Base-by-base conservation (phyloP, 2,797 vertebrate genomes). In the Synaphobranchus kaupii region DNA sequence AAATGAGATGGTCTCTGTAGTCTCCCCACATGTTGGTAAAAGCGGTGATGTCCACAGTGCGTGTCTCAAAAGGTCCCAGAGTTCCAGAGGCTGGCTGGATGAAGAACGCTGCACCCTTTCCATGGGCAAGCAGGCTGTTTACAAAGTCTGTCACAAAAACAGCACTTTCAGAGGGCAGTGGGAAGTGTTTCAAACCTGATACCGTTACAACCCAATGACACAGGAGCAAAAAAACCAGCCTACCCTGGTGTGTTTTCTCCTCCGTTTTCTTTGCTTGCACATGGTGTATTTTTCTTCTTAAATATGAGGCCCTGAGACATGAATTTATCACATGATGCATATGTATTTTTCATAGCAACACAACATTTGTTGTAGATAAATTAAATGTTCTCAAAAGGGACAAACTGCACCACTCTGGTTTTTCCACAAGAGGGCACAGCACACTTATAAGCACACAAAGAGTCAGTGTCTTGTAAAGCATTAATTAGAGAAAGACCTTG, bases 11-110 rank as follows among this genome's bases (percentile, higher is more conserved):
- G 90, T 99, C 99, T 68, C 83, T 91, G 93, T 99, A 99, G 84
- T 97, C 95, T 52, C 99, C 99, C 99, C 99, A 99, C 98, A 99
- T 98, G 92, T 97, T 96, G 15, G 94, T 96, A 88, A 97, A 97
- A 88, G 95, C 98, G 0, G 96, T 96, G 93, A 99, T 94, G 82
- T 95, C 91, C 86, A 99, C 90, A 17, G 83, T 90, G 31, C 93
- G 94, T 76, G 95, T 93, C 92, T 98, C 95, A 90, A 96, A 97
- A 2, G 97, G 92, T 63, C 92, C 94, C 91, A 99, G 94, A 2
- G 34, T 93, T 87, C 98, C 98, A 0, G 86, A 90, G 48, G 92
- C 88, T 1, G 97, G 94, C 0, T 93, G 90, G 47, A 96, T 86
- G 17, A 94, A 92, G 91, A 99, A 98, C 3, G 97, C 96, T 0